Evolutionary conservation across 2,888 invertebrate genomes (phyloP), one percentile per base, ranked within the genome.

Genomic region (Dicyrtoma fusca): DNA sequence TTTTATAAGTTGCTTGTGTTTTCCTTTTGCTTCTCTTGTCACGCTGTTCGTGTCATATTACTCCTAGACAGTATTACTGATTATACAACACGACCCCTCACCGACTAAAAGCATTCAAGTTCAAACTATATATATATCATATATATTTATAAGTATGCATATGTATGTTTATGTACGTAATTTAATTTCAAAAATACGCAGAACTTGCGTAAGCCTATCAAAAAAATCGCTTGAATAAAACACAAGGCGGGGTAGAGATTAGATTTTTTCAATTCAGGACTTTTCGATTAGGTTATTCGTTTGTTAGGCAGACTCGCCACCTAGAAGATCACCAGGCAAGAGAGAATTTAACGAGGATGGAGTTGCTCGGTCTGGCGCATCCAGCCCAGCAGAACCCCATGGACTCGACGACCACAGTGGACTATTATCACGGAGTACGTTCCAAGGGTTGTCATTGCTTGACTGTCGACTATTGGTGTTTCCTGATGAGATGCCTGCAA

Each of bases 261-360:
- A 51, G 53, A 66, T 47, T 49, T 61, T 63, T 42, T 68, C 57
- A 57, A 55, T 68, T 68, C 42, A 68, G 55, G 68, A 55, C 69
- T 69, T 69, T 69, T 53, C 25, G 69, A 61, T 69, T 69, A 64
- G 63, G 63, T 63, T 63, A 59, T 42, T 51, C 3, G 26, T 63
- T 21, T 59, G 34, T 34, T 53, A 73, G 62, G 73, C 69, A 59
- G 91, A 90, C 88, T 92, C 92, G 83, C 91, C 91, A 85, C 92
- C 92, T 84, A 93, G 89, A 83, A 94, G 89, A 85, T 93, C 92
- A 81, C 91, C 92, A 82, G 94, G 93, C 85, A 93, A 88, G 88
- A 91, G 92, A 82, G 92, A 91, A 87, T 92, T 92, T 83, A 93
- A 89, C 82, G 91, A 91, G 82, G 92, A 92, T 76, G 92, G 92